Evolutionary conservation across 2,797 vertebrate genomes (phyloP), one percentile per base, ranked within the genome.

Genomic region (Trachops cirrhosus): DNA sequence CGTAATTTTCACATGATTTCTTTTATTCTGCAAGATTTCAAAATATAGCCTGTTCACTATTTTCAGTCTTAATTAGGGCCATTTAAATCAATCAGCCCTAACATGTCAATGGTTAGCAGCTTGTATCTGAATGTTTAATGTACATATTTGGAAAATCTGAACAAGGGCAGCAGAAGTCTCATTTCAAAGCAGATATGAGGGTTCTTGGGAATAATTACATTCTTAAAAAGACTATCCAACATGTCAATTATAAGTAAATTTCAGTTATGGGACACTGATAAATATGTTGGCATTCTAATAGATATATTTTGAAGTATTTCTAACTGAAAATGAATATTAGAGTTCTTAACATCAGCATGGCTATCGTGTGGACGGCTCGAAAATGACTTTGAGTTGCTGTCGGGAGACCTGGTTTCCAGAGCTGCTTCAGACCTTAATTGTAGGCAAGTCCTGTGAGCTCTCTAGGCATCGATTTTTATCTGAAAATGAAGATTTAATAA

Each of bases 11-110:
- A 54, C 37, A 86, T 78, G 16, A 79, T 97, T 97, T 97, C 74
- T 97, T 96, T 96, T 78, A 79, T 62, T 93, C 50, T 91, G 0
- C 91, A 92, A 88, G 71, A 75, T 88, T 96, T 98, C 68, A 97
- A 29, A 94, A 97, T 95, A 93, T 93, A 95, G 59, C 62, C 89
- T 91, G 92, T 92, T 95, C 93, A 96, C 96, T 95, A n/a, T 75
- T 93, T 82, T 88, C 70, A 74, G 18, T 78, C 94, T 84, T 97
- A 98, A 98, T 98, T 97, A 97, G 64, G 79, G 77, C 74, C 95
- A 97, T 97, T 98, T 98, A 97, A 97, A 97, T 97, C 71, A 89
- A 92, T 94, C 22, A 85, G 50, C 79, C 52, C n/a, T 93, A 57
- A 89, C 86, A 39, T 93, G 92, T 95, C 94, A 92, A 54, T 96